Conservation (phyloP, 2,888 invertebrate species). For the Beris morrisii region DNA sequence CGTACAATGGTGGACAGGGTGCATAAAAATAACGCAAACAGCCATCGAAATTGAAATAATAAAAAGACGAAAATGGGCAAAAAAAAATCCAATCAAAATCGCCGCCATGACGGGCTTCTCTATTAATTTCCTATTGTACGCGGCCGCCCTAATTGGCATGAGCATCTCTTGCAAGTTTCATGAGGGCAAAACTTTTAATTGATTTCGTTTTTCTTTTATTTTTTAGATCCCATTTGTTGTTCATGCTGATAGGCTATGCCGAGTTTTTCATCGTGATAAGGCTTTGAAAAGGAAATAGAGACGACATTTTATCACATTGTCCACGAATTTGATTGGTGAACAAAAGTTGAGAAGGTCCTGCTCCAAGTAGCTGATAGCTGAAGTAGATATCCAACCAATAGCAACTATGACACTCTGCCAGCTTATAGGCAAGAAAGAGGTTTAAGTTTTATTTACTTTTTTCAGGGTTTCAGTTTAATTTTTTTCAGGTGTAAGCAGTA, state of each 20-base stretch:
- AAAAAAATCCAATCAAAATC: conserved; percentile 41
- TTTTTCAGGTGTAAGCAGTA: no score
- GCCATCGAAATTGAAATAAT: conserved; percentile 5
- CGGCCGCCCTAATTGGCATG: conserved; percentile 15
- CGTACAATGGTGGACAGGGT: conserved; percentile 37
- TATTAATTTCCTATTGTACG: conserved; percentile 30
- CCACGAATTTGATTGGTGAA: no score
- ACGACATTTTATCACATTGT: no score
- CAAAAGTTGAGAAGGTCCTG: no score
- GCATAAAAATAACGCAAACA: conserved; percentile 36
- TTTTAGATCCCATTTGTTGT: no score
- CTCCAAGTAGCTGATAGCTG: no score
- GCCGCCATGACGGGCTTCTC: conserved; percentile 41
- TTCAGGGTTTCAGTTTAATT: no score
- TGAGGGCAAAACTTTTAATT: conserved; percentile 34
- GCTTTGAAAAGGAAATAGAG: no score
- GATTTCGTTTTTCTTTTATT: conserved; percentile 1
- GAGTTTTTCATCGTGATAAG: not conserved
- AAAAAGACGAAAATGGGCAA: conserved; percentile 22
- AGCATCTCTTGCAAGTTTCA: conserved; percentile 9
- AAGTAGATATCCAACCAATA: no score
- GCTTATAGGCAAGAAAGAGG: no score
- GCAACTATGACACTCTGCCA: no score
- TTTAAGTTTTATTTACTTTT: not conserved
- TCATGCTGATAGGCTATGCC: no score